These are phyloP conservation scores for Trissolcus basalis DNA, from an alignment of 1,140 invertebrate species.

Conservation along the genomic window DNA sequence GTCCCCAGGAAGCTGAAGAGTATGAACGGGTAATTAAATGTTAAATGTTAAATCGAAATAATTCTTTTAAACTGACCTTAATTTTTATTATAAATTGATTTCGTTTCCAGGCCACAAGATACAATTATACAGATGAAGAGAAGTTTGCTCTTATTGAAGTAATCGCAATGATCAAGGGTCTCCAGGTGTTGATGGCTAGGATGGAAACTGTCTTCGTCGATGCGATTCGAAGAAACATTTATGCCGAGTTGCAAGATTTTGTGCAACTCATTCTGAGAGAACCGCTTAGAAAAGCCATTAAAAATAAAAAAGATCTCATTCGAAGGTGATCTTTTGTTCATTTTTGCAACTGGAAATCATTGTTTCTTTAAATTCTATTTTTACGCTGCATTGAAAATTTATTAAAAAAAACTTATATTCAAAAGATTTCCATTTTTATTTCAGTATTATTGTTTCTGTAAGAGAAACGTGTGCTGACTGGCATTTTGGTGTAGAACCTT, in stretches of 20 bases:
- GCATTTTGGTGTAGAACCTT: conserved; percentile 93
- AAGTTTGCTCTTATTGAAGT: conserved; percentile 99
- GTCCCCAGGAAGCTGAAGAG: conserved; percentile 98
- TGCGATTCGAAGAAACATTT: conserved; percentile 95
- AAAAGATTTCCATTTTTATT: conserved; percentile 60
- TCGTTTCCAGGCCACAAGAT: conserved; percentile 87
- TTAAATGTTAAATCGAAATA: background rate
- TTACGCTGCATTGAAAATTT: too few relatives aligned
- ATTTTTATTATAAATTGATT: conserved; percentile 10
- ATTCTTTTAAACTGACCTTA: background rate
- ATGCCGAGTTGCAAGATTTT: conserved; percentile 98
- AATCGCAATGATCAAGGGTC: conserved; percentile 99
- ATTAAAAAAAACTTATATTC: too few relatives aligned
- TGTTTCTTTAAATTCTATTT: conserved; percentile 16
- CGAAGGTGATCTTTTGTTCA: conserved; percentile 80
- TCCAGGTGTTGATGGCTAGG: conserved; percentile 97
- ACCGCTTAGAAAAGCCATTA: conserved; percentile 96
- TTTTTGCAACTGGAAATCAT: too few relatives aligned
- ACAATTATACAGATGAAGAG: conserved; percentile 98
- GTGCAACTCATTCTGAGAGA: conserved; percentile 94
- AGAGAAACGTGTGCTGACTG: conserved; percentile 98
- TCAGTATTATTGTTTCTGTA: conserved; percentile 94
- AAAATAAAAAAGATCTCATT: conserved; percentile 98
- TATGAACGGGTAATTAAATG: conserved; percentile 89
- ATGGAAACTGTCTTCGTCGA: conserved; percentile 99